phyloP scores from a whole-genome alignment of 1,140 invertebrate genomes.

The Thaumatotibia leucotreta region DNA sequence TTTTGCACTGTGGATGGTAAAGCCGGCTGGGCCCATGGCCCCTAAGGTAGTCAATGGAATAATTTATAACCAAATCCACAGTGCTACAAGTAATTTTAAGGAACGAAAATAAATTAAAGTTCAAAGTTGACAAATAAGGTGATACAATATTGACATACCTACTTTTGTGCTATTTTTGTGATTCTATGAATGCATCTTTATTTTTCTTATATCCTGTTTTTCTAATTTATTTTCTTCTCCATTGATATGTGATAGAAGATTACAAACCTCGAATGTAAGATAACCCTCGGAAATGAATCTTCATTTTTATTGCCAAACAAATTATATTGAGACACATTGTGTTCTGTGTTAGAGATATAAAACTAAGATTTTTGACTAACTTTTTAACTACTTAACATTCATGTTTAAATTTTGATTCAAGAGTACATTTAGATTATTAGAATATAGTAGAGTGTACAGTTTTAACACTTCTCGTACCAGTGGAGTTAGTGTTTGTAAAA shows the following conservation, averaged over 20 bases:
- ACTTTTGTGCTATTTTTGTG: slow-evolving; percentile 65
- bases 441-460: slow-evolving; percentile 68
- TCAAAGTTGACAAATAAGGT: slow-evolving; percentile 72
- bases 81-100: slow-evolving; percentile 63
- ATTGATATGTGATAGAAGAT: slow-evolving; percentile 63
- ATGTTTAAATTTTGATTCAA: slow-evolving; percentile 42
- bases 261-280: slow-evolving; percentile 68
- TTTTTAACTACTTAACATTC: slow-evolving; percentile 43
- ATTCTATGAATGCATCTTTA: slow-evolving; percentile 59
- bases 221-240: slow-evolving; percentile 66
- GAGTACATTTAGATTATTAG: slow-evolving; percentile 62
- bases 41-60: slow-evolving; percentile 15
- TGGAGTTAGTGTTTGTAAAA: slow-evolving; percentile 70
- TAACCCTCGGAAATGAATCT: slow-evolving; percentile 57
- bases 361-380: slow-evolving; percentile 60
- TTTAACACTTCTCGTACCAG: slow-evolving; percentile 47
- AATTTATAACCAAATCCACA: slow-evolving; percentile 34
- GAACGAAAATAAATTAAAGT: slow-evolving; percentile 63
- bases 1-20: slow-evolving; percentile 45
- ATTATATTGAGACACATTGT: slow-evolving; percentile 33
- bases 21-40: slow-evolving; percentile 10
- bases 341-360: slow-evolving; percentile 48
- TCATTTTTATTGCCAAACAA: slow-evolving; percentile 49
- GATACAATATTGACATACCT: slow-evolving; percentile 68
- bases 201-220: slow-evolving; percentile 63